These are phyloP conservation scores for Microctonus aethiopoides DNA, from an alignment of 2,888 invertebrate species.

Conservation along the genomic window DNA sequence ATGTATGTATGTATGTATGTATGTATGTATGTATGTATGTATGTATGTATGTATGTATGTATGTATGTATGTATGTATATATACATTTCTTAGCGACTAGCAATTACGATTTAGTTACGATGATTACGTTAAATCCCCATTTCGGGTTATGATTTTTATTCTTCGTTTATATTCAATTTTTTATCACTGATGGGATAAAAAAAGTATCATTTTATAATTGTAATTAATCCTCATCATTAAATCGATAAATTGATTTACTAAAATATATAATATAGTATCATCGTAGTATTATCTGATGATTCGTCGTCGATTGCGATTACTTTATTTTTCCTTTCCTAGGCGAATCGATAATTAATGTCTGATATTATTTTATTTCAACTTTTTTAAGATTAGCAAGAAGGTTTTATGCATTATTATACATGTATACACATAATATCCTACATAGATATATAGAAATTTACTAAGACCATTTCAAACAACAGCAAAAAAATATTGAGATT, in stretches of 20 bases:
- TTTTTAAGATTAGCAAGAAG: not conserved
- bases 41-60: slow-evolving; percentile 36
- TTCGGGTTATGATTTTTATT: slow-evolving; percentile 34
- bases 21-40: slow-evolving; percentile 20
- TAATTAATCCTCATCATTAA: slow-evolving; percentile 21
- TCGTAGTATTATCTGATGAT: slow-evolving; percentile 43
- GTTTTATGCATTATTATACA: not conserved
- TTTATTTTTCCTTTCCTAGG: slow-evolving; percentile 7
- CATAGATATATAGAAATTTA: not conserved
- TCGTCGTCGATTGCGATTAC: slow-evolving; percentile 27
- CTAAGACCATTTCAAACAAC: not conserved
- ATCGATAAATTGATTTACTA: slow-evolving; percentile 55
- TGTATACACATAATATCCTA: too few species aligned
- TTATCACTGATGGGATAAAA: slow-evolving; percentile 1
- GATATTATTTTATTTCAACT: not conserved
- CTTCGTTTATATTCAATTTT: slow-evolving; percentile 15
- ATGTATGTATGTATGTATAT: slow-evolving; percentile 26
- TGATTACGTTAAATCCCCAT: slow-evolving; percentile 49
- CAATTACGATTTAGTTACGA: slow-evolving; percentile 51
- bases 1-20: slow-evolving; percentile 35
- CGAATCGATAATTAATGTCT: slow-evolving; percentile 11
- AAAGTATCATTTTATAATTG: not conserved
- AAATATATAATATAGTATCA: slow-evolving; percentile 58
- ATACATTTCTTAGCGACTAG: slow-evolving; percentile 56
- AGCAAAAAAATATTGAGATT: not conserved